Percentiles rank a stretch among this genome's conserved stretches.
Conservation (phyloP, 1,140 invertebrate species). For the Orchesella cincta region DNA sequence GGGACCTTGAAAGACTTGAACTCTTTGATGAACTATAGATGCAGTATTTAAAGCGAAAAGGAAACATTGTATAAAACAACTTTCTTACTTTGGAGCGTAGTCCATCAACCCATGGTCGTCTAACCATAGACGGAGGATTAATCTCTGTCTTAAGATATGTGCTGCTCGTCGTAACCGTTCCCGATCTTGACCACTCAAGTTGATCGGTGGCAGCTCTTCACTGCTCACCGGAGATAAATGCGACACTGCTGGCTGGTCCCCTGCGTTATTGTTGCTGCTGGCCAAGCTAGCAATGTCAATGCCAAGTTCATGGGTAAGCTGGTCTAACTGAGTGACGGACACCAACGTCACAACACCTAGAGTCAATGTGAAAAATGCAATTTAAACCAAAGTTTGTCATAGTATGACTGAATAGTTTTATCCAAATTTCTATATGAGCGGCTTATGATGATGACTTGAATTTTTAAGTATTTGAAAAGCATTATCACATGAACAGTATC, state of each 20-base stretch:
- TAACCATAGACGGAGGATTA: constrained; percentile 79
- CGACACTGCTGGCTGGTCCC: background rate
- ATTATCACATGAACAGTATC: too few species aligned
- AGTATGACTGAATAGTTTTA: too few species aligned
- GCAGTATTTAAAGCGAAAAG: too few species aligned
- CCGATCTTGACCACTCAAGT: constrained; percentile 64
- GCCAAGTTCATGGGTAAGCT: constrained; percentile 62
- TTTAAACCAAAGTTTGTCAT: constrained; percentile 25
- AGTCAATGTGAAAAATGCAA: constrained; percentile 55
- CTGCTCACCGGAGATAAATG: background rate
- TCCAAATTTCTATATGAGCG: too few species aligned
- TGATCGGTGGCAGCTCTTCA: constrained; percentile 25
- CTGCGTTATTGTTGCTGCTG: background rate
- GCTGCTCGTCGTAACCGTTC: constrained; percentile 75
- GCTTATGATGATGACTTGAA: too few species aligned
- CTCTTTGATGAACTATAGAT: too few species aligned
- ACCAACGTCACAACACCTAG: constrained; percentile 78
- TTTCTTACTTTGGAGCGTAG: constrained; percentile 69
- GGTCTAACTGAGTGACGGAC: constrained; percentile 44
- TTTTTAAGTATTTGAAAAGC: too few species aligned
- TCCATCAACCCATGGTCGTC: constrained; percentile 71
- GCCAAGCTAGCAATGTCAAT: constrained; percentile 67
- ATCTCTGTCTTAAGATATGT: constrained; percentile 72
- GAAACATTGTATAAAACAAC: too few species aligned
- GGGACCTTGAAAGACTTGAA: too few species aligned